phyloP scores from a whole-genome alignment of 1,140 invertebrate species.

The Lerema accius region DNA sequence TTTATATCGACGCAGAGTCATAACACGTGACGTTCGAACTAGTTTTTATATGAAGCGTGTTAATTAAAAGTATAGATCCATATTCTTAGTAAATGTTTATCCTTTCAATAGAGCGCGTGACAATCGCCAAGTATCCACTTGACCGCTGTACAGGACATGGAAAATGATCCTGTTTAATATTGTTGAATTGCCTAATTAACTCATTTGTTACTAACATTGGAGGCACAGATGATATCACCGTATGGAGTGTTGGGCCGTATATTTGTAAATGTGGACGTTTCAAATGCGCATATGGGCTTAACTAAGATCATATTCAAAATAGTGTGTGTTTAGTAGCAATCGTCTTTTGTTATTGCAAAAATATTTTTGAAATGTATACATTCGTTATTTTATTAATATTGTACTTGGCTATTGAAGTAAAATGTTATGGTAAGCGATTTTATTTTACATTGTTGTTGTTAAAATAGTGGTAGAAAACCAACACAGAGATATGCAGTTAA shows the following conservation, averaged over 20 bases:
- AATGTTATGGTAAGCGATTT: slow-evolving; percentile 45
- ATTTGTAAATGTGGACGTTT: slow-evolving; percentile 50
- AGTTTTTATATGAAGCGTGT: neutral
- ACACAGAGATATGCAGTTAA: no score
- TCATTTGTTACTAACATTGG: slow-evolving; percentile 46
- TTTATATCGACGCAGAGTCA: slow-evolving; percentile 18
- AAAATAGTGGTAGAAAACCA: no score
- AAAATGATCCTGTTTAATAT: slow-evolving; percentile 45
- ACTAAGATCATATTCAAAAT: slow-evolving; percentile 8
- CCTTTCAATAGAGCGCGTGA: slow-evolving; percentile 59
- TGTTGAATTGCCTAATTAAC: slow-evolving; percentile 60
- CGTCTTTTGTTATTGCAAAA: slow-evolving; percentile 11
- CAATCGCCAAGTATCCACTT: slow-evolving; percentile 42
- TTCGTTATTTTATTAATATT: slow-evolving; percentile 31
- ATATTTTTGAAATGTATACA: slow-evolving; percentile 41
- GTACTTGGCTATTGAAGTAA: slow-evolving; percentile 31
- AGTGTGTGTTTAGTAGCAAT: neutral
- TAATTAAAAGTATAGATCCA: neutral
- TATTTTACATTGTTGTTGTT: neutral
- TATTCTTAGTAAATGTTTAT: no score
- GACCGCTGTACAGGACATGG: neutral
- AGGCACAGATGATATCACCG: slow-evolving; percentile 64
- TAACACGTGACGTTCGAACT: slow-evolving; percentile 8
- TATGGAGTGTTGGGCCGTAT: slow-evolving; percentile 40
- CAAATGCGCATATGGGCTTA: slow-evolving; percentile 51